phyloP scores from a whole-genome alignment of 1,140 invertebrate species.

The Calosoma granatense region DNA sequence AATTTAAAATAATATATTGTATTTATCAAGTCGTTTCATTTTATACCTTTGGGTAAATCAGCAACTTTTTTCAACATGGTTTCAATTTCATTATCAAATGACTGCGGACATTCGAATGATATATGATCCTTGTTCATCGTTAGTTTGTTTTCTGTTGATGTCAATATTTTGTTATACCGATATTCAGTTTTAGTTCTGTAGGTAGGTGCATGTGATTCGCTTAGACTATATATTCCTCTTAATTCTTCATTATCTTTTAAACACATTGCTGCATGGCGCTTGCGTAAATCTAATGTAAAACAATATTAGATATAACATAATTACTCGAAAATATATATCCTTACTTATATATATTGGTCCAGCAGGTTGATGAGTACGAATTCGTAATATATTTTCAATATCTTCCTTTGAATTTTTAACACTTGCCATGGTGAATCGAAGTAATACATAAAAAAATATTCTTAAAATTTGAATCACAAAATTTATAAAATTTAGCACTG shows the following conservation, averaged over 20 bases:
- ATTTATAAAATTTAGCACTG: too few species aligned
- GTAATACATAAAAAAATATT: too few species aligned
- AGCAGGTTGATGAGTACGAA: slow-evolving; percentile 14
- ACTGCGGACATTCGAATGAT: slow-evolving; percentile 15
- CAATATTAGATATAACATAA: slow-evolving; percentile 2
- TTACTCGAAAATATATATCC: slow-evolving; percentile 2
- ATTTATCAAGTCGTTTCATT: neutral
- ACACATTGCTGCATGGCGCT: slow-evolving; percentile 16
- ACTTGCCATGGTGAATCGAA: too few species aligned
- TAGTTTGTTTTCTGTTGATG: slow-evolving; percentile 4
- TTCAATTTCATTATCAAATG: slow-evolving; percentile 14
- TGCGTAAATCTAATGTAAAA: neutral
- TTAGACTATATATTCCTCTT: slow-evolving; percentile 19
- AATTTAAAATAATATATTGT: slow-evolving; percentile 3
- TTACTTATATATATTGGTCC: slow-evolving; percentile 20
- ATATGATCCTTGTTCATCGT: slow-evolving; percentile 18
- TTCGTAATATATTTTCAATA: neutral
- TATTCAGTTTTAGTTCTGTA: slow-evolving; percentile 19
- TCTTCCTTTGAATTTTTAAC: too few species aligned
- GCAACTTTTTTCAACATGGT: slow-evolving; percentile 18
- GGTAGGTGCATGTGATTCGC: slow-evolving; percentile 22
- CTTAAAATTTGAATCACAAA: too few species aligned
- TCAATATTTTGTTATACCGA: slow-evolving; percentile 20
- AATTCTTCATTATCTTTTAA: slow-evolving; percentile 18
- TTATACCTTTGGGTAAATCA: slow-evolving; percentile 18